phyloP scores from a whole-genome alignment of 2,797 vertebrate species.

The Amazona finschi region DNA sequence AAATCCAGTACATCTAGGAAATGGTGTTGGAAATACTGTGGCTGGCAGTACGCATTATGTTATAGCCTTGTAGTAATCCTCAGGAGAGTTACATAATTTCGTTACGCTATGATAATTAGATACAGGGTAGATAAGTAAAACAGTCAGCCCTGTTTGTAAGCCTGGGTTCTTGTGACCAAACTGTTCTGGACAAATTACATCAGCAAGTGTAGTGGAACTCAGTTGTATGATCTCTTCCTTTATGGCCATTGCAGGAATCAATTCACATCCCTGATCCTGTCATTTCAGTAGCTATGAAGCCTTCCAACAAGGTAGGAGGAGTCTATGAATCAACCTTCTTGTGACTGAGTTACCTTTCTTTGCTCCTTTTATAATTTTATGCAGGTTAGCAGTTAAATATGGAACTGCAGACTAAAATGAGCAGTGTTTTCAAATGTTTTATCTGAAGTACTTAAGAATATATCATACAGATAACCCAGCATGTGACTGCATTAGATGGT shows the following conservation, averaged over 20 bases:
- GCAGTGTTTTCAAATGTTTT: background rate
- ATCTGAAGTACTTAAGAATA: background rate
- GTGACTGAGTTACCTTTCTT: background rate
- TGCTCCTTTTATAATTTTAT: background rate
- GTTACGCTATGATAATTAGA: background rate
- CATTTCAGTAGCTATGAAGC: slow-evolving; percentile 92
- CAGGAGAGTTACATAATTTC: background rate
- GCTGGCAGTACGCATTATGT: background rate
- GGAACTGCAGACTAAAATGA: background rate
- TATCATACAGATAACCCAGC: background rate
- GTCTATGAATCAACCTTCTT: background rate
- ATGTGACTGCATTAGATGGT: background rate
- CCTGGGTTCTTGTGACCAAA: background rate
- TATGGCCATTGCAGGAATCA: slow-evolving; percentile 83
- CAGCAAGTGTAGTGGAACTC: background rate
- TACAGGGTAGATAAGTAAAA: background rate
- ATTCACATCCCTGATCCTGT: slow-evolving; percentile 95
- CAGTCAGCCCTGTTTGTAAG: background rate
- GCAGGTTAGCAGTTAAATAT: background rate
- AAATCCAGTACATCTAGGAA: background rate
- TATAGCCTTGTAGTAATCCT: background rate
- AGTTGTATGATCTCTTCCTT: background rate
- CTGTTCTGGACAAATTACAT: background rate
- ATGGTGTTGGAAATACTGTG: background rate
- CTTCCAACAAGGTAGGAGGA: slow-evolving; percentile 88